Evolutionary conservation across 2,113 vertebrate genomes (phyloP).

Genomic region (Antechinus flavipes): DNA sequence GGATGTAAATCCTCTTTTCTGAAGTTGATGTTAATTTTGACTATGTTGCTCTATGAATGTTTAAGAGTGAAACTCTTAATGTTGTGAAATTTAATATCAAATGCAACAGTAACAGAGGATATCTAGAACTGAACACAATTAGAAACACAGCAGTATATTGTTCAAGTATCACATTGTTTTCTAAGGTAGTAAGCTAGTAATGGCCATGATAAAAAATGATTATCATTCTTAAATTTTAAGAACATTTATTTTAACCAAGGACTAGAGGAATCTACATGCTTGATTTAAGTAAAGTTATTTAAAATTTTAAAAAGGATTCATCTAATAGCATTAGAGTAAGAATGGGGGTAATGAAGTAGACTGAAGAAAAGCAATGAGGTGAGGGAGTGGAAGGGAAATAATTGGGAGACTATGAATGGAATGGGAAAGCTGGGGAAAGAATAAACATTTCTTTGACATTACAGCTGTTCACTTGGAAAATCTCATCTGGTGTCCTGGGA

Average conservation of each 20-base stretch:
- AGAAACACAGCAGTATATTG: conserved; percentile 37
- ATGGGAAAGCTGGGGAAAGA: conserved; percentile 22
- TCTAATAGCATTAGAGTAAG: conserved; percentile 42
- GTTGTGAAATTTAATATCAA: conserved; percentile 49
- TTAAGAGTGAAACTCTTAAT: conserved; percentile 22
- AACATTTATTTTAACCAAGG: conserved; percentile 17
- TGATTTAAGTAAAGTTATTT: conserved; percentile 43
- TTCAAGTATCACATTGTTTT: conserved; percentile 31
- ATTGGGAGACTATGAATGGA: conserved; percentile 6
- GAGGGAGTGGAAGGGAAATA: background rate
- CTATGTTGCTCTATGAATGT: conserved; percentile 31
- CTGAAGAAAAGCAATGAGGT: background rate
- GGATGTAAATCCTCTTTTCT: conserved; percentile 41
- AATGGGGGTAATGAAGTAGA: conserved; percentile 37
- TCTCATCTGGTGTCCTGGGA: background rate
- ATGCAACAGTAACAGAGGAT: conserved; percentile 18
- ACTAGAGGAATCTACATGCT: background rate
- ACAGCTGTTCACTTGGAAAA: conserved; percentile 40
- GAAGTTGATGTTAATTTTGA: conserved; percentile 25
- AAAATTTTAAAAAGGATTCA: conserved; percentile 35
- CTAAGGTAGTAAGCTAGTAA: conserved; percentile 26
- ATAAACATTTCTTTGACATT: conserved; percentile 33
- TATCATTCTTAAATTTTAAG: conserved; percentile 45
- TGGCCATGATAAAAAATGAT: conserved; percentile 18
- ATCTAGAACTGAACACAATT: conserved; percentile 46